phyloP scores from a whole-genome alignment of 2,888 invertebrate genomes.

The Ischnura elegans region DNA sequence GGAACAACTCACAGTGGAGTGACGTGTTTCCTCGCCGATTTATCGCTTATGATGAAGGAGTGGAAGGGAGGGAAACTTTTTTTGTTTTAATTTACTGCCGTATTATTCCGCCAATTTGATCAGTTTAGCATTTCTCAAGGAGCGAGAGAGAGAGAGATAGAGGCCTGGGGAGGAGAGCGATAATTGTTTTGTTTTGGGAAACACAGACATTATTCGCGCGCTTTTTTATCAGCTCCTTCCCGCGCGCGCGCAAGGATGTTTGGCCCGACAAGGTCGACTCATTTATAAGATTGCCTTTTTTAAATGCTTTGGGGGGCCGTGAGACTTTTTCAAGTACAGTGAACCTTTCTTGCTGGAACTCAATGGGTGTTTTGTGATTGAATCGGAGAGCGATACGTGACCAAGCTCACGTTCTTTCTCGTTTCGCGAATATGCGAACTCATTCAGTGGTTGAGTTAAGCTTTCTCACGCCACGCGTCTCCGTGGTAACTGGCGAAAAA shows the following conservation, averaged over 20 bases:
- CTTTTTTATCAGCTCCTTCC: not conserved
- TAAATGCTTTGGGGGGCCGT: not conserved
- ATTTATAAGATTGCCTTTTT: not conserved
- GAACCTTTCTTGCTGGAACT: not conserved
- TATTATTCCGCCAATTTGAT: not conserved
- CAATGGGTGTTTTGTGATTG: not conserved
- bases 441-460: too few relatives aligned
- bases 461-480: too few relatives aligned
- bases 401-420: not conserved
- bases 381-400: not conserved
- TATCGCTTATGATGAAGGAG: too few relatives aligned
- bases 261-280: not conserved
- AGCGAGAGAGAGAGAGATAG: not conserved
- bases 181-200: not conserved
- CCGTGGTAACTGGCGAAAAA: too few relatives aligned
- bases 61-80: not conserved
- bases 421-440: not conserved
- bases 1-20: not conserved
- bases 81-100: not conserved
- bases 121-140: not conserved
- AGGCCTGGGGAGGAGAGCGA: too few relatives aligned
- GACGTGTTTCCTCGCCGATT: not conserved
- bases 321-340: conserved; percentile 11
- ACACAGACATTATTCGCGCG: not conserved
- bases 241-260: not conserved